Evolutionary conservation across 1,140 invertebrate genomes (phyloP).

Genomic region (Theocolax elegans): DNA sequence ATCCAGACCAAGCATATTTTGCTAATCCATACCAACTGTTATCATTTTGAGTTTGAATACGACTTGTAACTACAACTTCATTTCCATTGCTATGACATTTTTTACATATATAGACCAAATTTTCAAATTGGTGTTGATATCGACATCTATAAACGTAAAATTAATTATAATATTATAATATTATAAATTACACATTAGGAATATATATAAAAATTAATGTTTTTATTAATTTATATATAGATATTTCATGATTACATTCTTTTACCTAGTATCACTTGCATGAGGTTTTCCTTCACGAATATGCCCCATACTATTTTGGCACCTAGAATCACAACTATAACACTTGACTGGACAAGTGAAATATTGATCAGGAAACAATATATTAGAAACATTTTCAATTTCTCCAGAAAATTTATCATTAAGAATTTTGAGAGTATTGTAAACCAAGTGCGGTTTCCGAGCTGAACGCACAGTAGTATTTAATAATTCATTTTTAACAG

Average conservation of each 20-base stretch:
- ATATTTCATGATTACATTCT: not conserved
- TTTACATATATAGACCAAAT: conserved; percentile 81
- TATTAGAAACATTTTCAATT: conserved; percentile 72
- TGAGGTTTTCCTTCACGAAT: conserved; percentile 76
- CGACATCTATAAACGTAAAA: conserved; percentile 64
- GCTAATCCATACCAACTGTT: conserved; percentile 78
- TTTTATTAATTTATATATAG: not conserved
- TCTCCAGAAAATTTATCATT: conserved; percentile 83
- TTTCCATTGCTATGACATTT: conserved; percentile 72
- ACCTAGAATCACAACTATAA: conserved; percentile 78
- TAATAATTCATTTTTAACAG: conserved; percentile 70
- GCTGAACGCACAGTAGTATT: conserved; percentile 78
- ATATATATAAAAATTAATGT: no score
- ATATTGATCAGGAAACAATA: conserved; percentile 83
- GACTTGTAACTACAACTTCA: conserved; percentile 72
- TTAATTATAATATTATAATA: no score
- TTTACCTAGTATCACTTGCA: conserved; percentile 66
- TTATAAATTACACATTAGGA: no score
- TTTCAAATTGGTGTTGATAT: conserved; percentile 85
- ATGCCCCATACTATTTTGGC: conserved; percentile 83
- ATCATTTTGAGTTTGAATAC: conserved; percentile 72
- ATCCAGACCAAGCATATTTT: conserved; percentile 85
- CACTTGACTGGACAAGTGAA: conserved; percentile 82
- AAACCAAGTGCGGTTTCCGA: conserved; percentile 75
- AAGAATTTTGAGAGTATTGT: conserved; percentile 75